Evolutionary conservation across 2,113 vertebrate species (phyloP).

Genomic region (Corapipo altera): DNA sequence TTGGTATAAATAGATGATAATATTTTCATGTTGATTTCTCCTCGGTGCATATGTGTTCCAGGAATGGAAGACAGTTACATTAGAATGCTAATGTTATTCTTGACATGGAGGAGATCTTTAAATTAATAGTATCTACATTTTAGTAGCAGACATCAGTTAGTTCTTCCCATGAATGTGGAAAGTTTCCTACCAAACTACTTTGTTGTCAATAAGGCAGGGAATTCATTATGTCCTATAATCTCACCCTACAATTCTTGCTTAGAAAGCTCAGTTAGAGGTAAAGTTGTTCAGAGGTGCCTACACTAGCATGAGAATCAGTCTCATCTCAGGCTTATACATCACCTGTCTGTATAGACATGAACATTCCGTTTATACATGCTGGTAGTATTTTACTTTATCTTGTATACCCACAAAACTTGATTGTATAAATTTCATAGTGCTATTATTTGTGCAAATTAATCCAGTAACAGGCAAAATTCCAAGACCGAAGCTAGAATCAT

Average conservation of each 20-base stretch:
- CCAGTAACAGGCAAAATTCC: neutral
- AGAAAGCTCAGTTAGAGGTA: neutral
- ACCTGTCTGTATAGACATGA: neutral
- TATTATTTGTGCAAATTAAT: neutral
- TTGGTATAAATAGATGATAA: neutral
- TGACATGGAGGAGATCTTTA: neutral
- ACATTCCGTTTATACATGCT: neutral
- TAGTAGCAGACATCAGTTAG: neutral
- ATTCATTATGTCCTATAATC: neutral
- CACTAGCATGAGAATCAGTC: neutral
- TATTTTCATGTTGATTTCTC: neutral
- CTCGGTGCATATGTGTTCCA: neutral
- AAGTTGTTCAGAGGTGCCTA: neutral
- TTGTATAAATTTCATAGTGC: neutral
- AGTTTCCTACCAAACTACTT: neutral
- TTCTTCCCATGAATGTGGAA: neutral
- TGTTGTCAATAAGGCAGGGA: neutral
- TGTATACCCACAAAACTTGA: neutral
- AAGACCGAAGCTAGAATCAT: neutral
- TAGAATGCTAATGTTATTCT: neutral
- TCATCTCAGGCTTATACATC: neutral
- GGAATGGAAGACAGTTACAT: neutral
- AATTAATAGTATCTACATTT: neutral
- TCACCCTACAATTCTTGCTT: neutral
- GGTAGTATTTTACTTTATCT: neutral